Conservation (phyloP, 2,113 vertebrate species). For the Arenaria interpres region DNA sequence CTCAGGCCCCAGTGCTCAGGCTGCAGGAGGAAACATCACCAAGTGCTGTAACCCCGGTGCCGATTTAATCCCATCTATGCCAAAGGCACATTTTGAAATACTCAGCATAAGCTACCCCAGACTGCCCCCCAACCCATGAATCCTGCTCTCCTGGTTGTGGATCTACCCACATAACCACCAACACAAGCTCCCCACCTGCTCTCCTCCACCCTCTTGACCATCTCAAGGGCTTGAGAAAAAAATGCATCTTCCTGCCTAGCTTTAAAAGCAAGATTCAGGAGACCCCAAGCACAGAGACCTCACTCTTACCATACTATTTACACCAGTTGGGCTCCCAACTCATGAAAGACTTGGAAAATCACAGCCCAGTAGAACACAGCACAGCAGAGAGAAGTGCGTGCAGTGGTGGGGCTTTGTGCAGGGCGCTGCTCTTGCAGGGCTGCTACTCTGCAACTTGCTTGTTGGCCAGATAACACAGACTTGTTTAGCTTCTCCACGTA, state of each 20-base stretch:
- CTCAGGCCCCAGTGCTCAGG: conserved; percentile 95
- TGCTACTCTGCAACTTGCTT: not conserved
- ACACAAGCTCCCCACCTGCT: not conserved
- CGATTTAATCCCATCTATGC: not conserved
- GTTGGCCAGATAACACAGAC: not conserved
- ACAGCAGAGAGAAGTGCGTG: fast-evolving
- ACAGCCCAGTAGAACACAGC: not conserved
- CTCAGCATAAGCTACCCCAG: not conserved
- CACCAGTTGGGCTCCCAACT: not conserved
- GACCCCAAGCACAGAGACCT: not conserved
- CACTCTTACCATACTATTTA: not conserved
- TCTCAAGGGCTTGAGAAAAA: not conserved
- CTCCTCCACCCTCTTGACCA: not conserved
- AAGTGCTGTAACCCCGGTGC: not conserved
- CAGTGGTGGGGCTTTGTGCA: not conserved
- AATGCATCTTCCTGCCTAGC: not conserved
- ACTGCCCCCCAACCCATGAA: not conserved
- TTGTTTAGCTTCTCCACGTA: not conserved
- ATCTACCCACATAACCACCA: not conserved
- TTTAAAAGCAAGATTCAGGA: not conserved
- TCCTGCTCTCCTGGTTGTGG: not conserved
- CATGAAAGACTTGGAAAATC: not conserved
- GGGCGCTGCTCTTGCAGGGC: not conserved
- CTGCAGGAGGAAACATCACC: conserved; percentile 72
- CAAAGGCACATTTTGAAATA: not conserved